Evolutionary conservation across 2,797 vertebrate species (phyloP), one percentile per base, ranked within the genome.

Genomic region (Varecia variegata): DNA sequence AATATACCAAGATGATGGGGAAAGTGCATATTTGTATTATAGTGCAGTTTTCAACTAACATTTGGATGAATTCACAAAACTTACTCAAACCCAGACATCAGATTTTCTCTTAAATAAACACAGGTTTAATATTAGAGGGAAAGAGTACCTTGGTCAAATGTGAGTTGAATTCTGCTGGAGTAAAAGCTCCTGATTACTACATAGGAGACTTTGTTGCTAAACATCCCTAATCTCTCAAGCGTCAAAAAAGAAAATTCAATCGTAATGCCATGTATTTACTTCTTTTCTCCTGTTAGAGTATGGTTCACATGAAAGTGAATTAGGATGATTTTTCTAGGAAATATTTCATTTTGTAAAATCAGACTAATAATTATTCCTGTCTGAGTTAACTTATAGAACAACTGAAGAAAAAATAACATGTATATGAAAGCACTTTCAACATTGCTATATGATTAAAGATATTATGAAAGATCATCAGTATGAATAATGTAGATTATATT

Each of bases 61-160:
- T 96, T 97, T 92, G n/a, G 18, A 77, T 92, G 65, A 95, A 95
- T 83, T 87, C 3, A 54, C 80, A 45, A 93, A 96, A 70, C 27
- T 54, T 90, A 54, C 5, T 93, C 62, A 90, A 90, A 56, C 56
- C 21, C 84, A 25, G 21, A 40, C 25, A 27, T 91, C 35, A 89
- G 23, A 67, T 54, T 95, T 92, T 92, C 52, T 27, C 96, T 90
- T 82, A 86, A 89, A 83, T 73, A 90, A 87, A 71, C 25, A 80
- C 7, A 88, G 56, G n/a, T 68, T 94, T 82, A 81, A 45, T 82
- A 86, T 86, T 91, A 68, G 27, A 65, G 32, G 38, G 15, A 90
- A 96, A 91, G 15, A 56, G n/a, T 50, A 3, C 27, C 30, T 88
- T 91, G 43, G 47, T 79, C 30, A 73, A 74, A 58, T 80, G 5